Base-by-base conservation (phyloP, 2,888 invertebrate genomes). In the Hydraecia micacea region DNA sequence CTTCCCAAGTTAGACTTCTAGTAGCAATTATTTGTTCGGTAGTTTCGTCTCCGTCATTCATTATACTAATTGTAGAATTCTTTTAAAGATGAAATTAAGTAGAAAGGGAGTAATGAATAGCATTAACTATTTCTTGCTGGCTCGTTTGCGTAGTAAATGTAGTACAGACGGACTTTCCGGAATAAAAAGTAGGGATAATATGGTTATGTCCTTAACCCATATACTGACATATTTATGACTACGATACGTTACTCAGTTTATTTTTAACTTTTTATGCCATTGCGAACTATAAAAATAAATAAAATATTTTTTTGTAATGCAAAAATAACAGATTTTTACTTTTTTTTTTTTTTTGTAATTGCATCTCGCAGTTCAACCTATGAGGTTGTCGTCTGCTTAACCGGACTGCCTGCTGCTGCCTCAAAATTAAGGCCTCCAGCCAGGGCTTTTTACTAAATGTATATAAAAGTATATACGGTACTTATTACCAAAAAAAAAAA, bases 141-240 rank as follows among this genome's bases (percentile, higher is more conserved):
- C 46, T 78, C n/a, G 67, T 72, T 63, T 79, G 67, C 32, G 49
- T 78, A 55, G 83, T 58, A 77, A 65, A 82, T 69, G 63, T 58
- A 80, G 49, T 84, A 62, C 55, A 62, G 55, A 62, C 39, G 28
- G 46, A 55, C 32, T 62, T 68, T 79, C 81, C 25, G 49, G 66
- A 79, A 63, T 84, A 63, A 78, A 82, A 84, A 68, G 72, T 84
- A 42, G 79, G 67, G 55, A n/a, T n/a, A n/a, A n/a, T 79, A 67
- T 46, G 39, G 46, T 15, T 71, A 8, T 84, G 84, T 68, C 84
- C 84, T 84, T 79, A 42, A 79, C 84, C 84, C n/a, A 84, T 71
- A 67, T 84, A 52, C 58, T 42, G 36, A 36, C 18, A 77, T 76
- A 70, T 68, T 68, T 82, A 75, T 80, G 58, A 49, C 21, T 68